phyloP scores from a whole-genome alignment of 1,140 invertebrate genomes.

The Atta texana region DNA sequence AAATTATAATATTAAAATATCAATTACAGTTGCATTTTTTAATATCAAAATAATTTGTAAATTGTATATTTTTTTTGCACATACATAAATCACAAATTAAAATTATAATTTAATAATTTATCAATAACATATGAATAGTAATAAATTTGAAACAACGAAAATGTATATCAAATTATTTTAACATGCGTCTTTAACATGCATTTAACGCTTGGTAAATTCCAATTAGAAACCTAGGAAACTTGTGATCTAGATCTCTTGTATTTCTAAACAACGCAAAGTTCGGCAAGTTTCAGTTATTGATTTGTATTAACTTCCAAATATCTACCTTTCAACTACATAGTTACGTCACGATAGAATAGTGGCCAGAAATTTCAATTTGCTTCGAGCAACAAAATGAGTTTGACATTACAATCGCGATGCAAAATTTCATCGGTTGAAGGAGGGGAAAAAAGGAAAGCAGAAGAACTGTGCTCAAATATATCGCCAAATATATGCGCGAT shows the following conservation, averaged over 20 bases:
- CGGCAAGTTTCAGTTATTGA: slow-evolving; percentile 55
- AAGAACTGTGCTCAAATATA: slow-evolving; percentile 40
- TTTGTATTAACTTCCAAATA: slow-evolving; percentile 68
- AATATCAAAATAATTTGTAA: background rate
- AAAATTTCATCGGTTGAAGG: slow-evolving; percentile 53
- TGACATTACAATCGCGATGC: slow-evolving; percentile 22
- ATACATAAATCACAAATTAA: background rate
- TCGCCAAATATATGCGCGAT: slow-evolving; percentile 43
- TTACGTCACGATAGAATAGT: slow-evolving; percentile 10
- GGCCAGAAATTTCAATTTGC: slow-evolving; percentile 73
- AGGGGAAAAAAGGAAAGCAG: background rate
- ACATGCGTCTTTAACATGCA: background rate
- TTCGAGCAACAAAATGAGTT: slow-evolving; percentile 61
- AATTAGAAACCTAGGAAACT: background rate
- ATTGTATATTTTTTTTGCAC: background rate
- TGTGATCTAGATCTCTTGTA: background rate
- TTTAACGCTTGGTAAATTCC: background rate
- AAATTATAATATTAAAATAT: background rate
- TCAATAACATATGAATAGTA: background rate
- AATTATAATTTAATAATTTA: slow-evolving; percentile 7
- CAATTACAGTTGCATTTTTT: background rate
- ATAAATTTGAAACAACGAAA: background rate
- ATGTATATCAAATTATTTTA: background rate
- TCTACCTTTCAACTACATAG: slow-evolving; percentile 31
- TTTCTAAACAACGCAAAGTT: slow-evolving; percentile 12